Base-by-base conservation (phyloP, 1,140 invertebrate species). In the Oncopodura yosiiana region DNA sequence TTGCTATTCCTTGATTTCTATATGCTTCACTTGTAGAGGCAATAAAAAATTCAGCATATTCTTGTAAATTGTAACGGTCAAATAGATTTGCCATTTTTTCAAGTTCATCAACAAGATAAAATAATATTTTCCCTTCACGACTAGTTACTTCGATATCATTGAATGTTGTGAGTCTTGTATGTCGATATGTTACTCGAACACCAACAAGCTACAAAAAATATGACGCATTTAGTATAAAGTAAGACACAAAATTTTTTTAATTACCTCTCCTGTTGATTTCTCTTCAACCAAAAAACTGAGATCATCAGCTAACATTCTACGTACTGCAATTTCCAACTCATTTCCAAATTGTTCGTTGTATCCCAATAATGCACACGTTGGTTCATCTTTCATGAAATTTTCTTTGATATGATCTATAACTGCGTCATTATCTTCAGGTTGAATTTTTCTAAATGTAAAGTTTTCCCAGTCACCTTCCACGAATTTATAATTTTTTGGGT, bases 21-120 rank as follows among this genome's bases (percentile, higher is more conserved):
- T 44, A 53, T 37, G 36, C 6, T 0, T 52, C 46, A 14, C 43
- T 52, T 2, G 45, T 49, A 2, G 58, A 60, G 8, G 51, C 48
- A 3, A 55, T 42, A 34, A 60, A 60, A 26, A 60, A 60, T 34
- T 60, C 56, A 2, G 58, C 58, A 23, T 45, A 54, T 14, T 50
- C 32, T 1, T 38, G 19, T 2, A 55, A 5, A n/a, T 39, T 27
- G 24, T 30, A 60, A 5, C 38, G 34, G 8, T 55, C 39, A n/a
- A 60, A 50, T 14, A 60, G 41, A 14, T 49, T 36, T 2, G 46
- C 45, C 24, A 32, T 50, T 11, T 51, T 24, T 11, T 54, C 41
- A 3, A 42, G 12, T 8, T 43, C 34, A 4, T 51, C 48, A n/a
- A 49, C 24, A n/a, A 60, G 18, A 16, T 32, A 11, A n/a, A 59